Percentiles rank a stretch among this genome's conserved stretches.
Evolutionary conservation across 2,888 invertebrate species (phyloP).

Genomic region (Hypomecis atomaria): DNA sequence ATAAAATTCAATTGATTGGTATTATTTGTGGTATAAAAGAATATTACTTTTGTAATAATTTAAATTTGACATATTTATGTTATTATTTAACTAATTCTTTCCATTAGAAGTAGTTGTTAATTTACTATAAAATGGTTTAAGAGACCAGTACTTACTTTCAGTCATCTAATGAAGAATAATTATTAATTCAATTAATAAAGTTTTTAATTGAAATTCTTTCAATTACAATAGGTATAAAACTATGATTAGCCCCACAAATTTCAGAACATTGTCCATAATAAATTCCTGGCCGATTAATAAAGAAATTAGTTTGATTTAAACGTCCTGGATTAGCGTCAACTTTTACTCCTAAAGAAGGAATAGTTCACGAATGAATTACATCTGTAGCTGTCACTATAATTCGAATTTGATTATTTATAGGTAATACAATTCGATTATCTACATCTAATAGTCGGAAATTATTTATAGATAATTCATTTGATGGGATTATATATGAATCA

Average conservation of each 20-base stretch:
- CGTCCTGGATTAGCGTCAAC: constrained; percentile 87
- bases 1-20: constrained; percentile 84
- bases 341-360: constrained; percentile 86
- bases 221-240: constrained; percentile 90
- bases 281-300: constrained; percentile 86
- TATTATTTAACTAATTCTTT: constrained; percentile 83
- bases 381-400: constrained; percentile 86
- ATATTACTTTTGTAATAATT: constrained; percentile 84
- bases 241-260: constrained; percentile 92
- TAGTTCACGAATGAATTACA: constrained; percentile 88
- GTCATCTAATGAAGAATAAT: constrained; percentile 85
- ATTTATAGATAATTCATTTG: constrained; percentile 62
- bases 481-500: constrained; percentile 85
- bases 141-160: constrained; percentile 89
- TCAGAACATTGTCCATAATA: constrained; percentile 92
- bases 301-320: constrained; percentile 86
- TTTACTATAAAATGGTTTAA: constrained; percentile 88
- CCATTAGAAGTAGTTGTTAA: constrained; percentile 87
- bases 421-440: constrained; percentile 85
- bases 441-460: constrained; percentile 86
- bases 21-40: constrained; percentile 89
- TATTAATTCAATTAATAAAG: constrained; percentile 86
- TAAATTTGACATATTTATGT: constrained; percentile 87
- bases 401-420: constrained; percentile 86
- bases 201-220: constrained; percentile 83